A percentile compares a stretch with the other conserved stretches of the same genome.
These are phyloP conservation scores for Metellina segmentata DNA, from an alignment of 2,888 invertebrate genomes.

Conservation along the genomic window DNA sequence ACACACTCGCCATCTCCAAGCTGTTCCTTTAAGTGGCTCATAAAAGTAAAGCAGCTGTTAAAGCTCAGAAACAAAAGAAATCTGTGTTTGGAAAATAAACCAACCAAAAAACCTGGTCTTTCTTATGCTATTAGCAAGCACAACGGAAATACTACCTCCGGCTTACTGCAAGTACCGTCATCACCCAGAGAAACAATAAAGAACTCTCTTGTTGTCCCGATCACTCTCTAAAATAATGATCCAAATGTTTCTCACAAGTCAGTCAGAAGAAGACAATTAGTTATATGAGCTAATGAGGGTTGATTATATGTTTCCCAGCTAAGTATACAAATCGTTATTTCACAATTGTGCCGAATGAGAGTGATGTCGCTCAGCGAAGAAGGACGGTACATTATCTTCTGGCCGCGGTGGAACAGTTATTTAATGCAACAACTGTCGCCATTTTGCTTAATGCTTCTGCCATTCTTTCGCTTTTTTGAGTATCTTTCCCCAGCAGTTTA, in stretches of 20 bases:
- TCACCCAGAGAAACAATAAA: slow-evolving; percentile 19
- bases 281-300: slow-evolving; percentile 23
- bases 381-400: neutral
- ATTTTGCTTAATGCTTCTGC: neutral
- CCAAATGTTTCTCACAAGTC: slow-evolving; percentile 36
- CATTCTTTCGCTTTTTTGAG: neutral
- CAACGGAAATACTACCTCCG: neutral
- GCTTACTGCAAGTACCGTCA: neutral
- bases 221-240: slow-evolving; percentile 31
- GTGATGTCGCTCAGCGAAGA: neutral
- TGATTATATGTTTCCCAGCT: slow-evolving; percentile 42
- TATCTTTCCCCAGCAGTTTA: neutral
- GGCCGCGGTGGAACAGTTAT: neutral
- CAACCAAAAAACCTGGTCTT: neutral
- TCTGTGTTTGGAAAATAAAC: slow-evolving; percentile 1
- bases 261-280: slow-evolving; percentile 23
- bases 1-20: slow-evolving; percentile 1
- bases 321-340: slow-evolving; percentile 34
- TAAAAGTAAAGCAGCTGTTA: slow-evolving; percentile 34
- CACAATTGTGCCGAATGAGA: neutral
- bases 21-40: slow-evolving; percentile 30
- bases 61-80: neutral
- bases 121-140: neutral
- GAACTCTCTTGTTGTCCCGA: slow-evolving; percentile 34
- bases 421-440: neutral